Evolutionary conservation across 2,113 vertebrate species (phyloP).

Genomic region (Erpornis zantholeuca): DNA sequence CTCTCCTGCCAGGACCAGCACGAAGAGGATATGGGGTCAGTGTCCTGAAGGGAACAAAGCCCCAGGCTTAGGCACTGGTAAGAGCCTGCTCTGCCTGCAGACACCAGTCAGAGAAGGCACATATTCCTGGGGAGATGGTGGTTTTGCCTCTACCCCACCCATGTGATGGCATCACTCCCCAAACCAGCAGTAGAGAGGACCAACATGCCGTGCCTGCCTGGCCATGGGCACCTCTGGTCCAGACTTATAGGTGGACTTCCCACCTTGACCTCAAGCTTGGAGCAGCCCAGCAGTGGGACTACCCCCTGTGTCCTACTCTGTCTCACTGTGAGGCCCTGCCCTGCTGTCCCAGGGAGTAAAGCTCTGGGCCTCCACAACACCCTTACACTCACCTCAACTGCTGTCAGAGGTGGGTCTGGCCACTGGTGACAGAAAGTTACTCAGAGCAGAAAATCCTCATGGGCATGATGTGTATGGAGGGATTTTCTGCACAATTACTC

Average conservation of each 20-base stretch:
- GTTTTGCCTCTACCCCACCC: background rate
- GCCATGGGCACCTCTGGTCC: background rate
- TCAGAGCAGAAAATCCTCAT: background rate
- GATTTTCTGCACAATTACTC: conserved; percentile 46
- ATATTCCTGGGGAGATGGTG: background rate
- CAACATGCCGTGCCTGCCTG: rapidly evolving
- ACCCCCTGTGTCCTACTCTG: background rate
- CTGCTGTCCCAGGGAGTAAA: background rate
- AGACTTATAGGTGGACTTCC: background rate
- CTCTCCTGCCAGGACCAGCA: background rate
- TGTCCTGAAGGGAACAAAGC: background rate
- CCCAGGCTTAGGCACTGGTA: background rate
- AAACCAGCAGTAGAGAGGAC: background rate
- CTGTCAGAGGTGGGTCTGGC: background rate
- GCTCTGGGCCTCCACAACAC: rapidly evolving
- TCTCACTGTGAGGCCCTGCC: background rate
- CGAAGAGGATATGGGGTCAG: background rate
- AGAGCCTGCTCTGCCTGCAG: background rate
- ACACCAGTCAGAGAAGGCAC: background rate
- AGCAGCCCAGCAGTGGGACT: background rate
- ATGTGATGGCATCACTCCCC: rapidly evolving
- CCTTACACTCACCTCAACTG: background rate
- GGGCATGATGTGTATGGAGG: background rate
- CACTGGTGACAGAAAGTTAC: background rate
- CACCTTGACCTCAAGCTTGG: background rate